Evolutionary conservation across 2,797 vertebrate genomes (phyloP), one percentile per base, ranked within the genome.

Genomic region (Typhlichthys eigenmanni): DNA sequence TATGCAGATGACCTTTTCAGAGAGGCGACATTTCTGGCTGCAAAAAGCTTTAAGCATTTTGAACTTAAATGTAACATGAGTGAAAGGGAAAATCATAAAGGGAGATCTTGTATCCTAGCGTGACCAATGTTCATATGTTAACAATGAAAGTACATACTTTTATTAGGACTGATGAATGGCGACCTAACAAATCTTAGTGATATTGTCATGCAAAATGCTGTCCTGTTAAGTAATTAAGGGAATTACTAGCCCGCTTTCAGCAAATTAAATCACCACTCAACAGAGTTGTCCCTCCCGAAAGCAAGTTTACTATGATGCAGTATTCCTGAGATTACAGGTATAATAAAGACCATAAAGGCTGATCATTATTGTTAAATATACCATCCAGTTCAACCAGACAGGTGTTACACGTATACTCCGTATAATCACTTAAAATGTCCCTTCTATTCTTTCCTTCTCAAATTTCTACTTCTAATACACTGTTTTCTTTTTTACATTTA

Each of bases 81-180:
- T 60, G 69, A 88, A 89, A 89, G 88, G 87, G 88, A 91, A 81
- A 59, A 59, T 14, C 54, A 62, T 68, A 85, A 90, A 88, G 82
- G 84, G 88, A 87, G 86, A 72, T 43, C n/a, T 81, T 52, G 46
- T 60, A 64, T 53, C 43, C 63, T 71, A 66, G 75, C 78, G 69
- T 24, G 55, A 58, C 10, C 34, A 57, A 63, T 11, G 2, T 43
- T 47, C 16, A 14, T 45, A 58, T 13, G 12, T 51, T 51, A 12
- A 56, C 67, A 34, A 56, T 55, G 29, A 64, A 48, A 60, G n/a
- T 24, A 24, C 19, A 24, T 24, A 24, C 19, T 24, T 24, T 24
- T 38, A 55, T 51, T 63, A n/a, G 47, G 47, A 48, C 47, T 48
- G 11, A 4, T n/a, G 11, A 48, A 48, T 48, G 34, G 34, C 34